A percentile compares a stretch with the other conserved stretches of the same genome.
These are phyloP conservation scores for Corella eumyota DNA, from an alignment of 23 tunicate species.

Conservation along the genomic window DNA sequence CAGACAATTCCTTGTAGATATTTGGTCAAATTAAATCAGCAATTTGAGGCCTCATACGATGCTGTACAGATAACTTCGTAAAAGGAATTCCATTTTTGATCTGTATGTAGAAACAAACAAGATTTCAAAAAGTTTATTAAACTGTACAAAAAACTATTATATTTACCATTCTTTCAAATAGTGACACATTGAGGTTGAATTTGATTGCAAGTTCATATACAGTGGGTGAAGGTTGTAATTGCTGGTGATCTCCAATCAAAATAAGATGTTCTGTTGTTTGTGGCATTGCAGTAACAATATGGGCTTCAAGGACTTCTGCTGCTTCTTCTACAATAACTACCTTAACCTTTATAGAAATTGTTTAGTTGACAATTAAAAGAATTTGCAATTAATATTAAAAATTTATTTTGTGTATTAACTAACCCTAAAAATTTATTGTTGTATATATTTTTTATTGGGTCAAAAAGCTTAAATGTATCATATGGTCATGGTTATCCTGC, in stretches of 20 bases:
- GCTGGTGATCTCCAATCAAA: conserved; percentile 95
- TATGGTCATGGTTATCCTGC: too few relatives aligned
- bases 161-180: conserved; percentile 82
- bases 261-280: conserved; percentile 71
- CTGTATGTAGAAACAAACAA: too few relatives aligned
- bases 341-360: too few relatives aligned
- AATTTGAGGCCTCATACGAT: conserved; percentile 84
- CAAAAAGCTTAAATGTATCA: too few relatives aligned
- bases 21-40: conserved; percentile 57
- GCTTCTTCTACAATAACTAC: conserved; percentile 87
- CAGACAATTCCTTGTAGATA: conserved; percentile 45
- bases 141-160: too few relatives aligned
- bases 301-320: conserved; percentile 90
- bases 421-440: too few relatives aligned
- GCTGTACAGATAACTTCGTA: conserved; percentile 43
- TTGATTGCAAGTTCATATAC: conserved; percentile 68
- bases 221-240: conserved; percentile 77
- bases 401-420: too few relatives aligned
- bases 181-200: conserved; percentile 64
- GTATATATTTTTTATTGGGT: too few relatives aligned
- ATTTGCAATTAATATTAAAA: too few relatives aligned
- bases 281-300: conserved; percentile 83
- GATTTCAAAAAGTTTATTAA: too few relatives aligned
- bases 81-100: conserved; percentile 36
- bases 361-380: too few relatives aligned